These are phyloP conservation scores for Girardinus metallicus DNA, from an alignment of 2,797 vertebrate genomes.

Conservation along the genomic window DNA sequence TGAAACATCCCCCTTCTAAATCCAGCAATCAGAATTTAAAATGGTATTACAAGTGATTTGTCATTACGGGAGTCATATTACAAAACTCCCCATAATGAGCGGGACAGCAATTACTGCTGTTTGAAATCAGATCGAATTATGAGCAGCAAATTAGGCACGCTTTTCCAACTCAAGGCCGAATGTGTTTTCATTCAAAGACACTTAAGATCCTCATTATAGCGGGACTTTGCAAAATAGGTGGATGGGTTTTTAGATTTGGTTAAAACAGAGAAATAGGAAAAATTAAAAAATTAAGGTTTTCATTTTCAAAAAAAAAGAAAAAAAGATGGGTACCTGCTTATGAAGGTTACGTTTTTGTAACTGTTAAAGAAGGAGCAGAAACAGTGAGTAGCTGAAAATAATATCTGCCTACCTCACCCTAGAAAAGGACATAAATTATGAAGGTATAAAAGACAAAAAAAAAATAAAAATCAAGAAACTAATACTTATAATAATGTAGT, in stretches of 20 bases:
- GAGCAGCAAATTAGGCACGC: slow-evolving; percentile 59
- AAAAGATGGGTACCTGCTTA: neutral
- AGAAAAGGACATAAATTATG: neutral
- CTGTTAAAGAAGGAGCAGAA: neutral
- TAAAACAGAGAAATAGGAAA: neutral
- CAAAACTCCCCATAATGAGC: slow-evolving; percentile 56
- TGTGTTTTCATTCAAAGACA: slow-evolving; percentile 45
- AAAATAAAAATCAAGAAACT: neutral
- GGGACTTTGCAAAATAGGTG: neutral
- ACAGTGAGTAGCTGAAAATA: neutral
- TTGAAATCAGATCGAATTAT: slow-evolving; percentile 67
- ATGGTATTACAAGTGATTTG: slow-evolving; percentile 48
- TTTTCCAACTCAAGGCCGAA: slow-evolving; percentile 42
- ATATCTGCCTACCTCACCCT: neutral
- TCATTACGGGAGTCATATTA: slow-evolving; percentile 55
- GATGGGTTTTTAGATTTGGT: slow-evolving; percentile 2
- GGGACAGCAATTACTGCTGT: slow-evolving; percentile 60
- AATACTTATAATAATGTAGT: neutral
- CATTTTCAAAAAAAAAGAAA: neutral
- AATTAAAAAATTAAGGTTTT: neutral
- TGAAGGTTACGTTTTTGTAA: neutral
- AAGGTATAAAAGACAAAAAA: neutral
- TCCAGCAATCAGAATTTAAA: slow-evolving; percentile 62
- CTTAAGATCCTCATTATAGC: slow-evolving; percentile 25
- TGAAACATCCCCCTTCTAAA: slow-evolving; percentile 43